Evolutionary conservation across 2,797 vertebrate species (phyloP), one percentile per base, ranked within the genome.

Genomic region (Thalassophryne amazonica): DNA sequence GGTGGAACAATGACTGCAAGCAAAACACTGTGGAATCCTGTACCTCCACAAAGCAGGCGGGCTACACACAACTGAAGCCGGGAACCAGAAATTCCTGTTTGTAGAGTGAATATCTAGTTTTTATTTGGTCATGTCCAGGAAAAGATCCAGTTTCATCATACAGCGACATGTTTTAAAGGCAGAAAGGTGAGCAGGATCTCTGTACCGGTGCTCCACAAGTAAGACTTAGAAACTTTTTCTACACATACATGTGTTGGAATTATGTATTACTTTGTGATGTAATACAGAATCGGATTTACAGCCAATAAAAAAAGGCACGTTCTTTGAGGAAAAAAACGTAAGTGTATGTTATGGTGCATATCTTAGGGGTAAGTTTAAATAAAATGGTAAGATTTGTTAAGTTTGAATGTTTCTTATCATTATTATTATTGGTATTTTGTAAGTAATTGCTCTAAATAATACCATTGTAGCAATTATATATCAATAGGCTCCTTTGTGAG

Each of bases 11-110:
- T 3, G 9, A 21, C 9, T 25, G 20, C 18, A 48, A 43, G 15
- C 13, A 33, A 13, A 3, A 3, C 17, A 11, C 17, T 0, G 1
- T 9, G 18, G 9, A 7, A 25, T 50, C 22, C n/a, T 41, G n/a
- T 12, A 34, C 7, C n/a, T 9, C 1, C 49, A 28, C 8, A 31
- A 6, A 7, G 1, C 3, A 29, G 23, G 40, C 2, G 1, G 14
- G 45, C 20, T 35, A 33, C 48, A 14, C 39, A 34, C 7, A 13
- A 13, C 0, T 16, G 10, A 23, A 25, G 10, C 3, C 0, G 30
- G 3, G 21, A 85, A 83, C 81, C 60, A 59, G 85, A 73, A 75
- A 77, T 3, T 70, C 85, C 55, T 54, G 76, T 83, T 82, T 16
- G 13, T 5, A 11, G 10, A n/a, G 1, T 33, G 25, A 52, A 27